Evolutionary conservation across 2,113 vertebrate species (phyloP), one percentile per base, ranked within the genome.

Genomic region (Zeus faber): DNA sequence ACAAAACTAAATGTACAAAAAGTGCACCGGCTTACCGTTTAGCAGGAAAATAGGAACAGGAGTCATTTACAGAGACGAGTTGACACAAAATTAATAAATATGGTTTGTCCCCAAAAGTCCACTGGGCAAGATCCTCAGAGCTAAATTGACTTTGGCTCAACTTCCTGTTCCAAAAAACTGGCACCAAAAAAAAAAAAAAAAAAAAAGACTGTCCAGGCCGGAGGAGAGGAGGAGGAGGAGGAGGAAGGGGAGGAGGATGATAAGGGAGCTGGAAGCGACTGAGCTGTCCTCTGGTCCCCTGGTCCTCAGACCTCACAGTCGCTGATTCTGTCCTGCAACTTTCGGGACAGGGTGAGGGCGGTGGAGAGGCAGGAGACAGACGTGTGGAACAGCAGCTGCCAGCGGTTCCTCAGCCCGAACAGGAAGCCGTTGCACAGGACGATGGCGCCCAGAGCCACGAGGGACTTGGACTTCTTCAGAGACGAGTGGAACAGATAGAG

Each of bases 311-410:
- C 96, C 0, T 90, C 92, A 0, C 80, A 93, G 83, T 93, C 93
- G 0, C 65, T 69, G 43, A 67, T 83, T 69, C 89, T 92, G 76
- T 97, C 94, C 63, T 87, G 73, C 1, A 93, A 83, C 70, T 91
- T 94, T 58, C 96, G 86, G 0, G 78, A 83, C 63, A 95, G 74
- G 47, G 88, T 97, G 84, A 97, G 92, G 1, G 89, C 26, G 0
- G 93, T 93, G 20, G 94, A 91, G 22, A 98, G 72, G 33, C 79
- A 83, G 0, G 95, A 94, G 53, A 96, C 94, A 0, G 82, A 90
- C 5, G 93, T 21, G 76, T 99, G 96, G 82, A 99, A 99, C 18
- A 90, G 58, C 48, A 99, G 90, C 65, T 97, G 96, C 94, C 93
- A 96, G 47, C 76, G 17, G 70, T 94, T 98, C 82, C 96, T 76